These are phyloP conservation scores for Mythimna lalbum DNA, from an alignment of 2,888 invertebrate genomes.

Conservation along the genomic window DNA sequence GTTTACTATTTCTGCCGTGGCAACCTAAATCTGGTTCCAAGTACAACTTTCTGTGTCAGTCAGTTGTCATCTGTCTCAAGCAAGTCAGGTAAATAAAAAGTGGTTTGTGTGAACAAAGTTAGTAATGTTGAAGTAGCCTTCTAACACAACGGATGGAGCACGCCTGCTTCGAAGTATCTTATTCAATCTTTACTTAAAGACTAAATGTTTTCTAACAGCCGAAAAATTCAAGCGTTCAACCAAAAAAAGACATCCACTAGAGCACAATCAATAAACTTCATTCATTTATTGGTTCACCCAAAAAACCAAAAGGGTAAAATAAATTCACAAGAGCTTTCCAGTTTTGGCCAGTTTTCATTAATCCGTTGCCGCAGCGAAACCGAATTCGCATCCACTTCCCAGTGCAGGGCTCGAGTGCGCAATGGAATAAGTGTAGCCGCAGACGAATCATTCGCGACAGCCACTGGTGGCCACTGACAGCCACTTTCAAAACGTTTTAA, in stretches of 20 bases:
- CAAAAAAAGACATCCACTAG: neutral
- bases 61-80: too few relatives aligned
- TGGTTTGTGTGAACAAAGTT: too few relatives aligned
- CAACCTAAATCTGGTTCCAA: too few relatives aligned
- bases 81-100: too few relatives aligned
- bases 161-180: neutral
- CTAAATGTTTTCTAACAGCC: neutral
- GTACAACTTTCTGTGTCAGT: too few relatives aligned
- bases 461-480: neutral
- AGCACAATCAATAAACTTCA: slow-evolving; percentile 12
- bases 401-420: slow-evolving; percentile 6
- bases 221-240: neutral
- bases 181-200: neutral
- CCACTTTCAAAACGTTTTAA: too few relatives aligned
- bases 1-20: too few relatives aligned
- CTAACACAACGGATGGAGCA: too few relatives aligned
- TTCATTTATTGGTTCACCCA: slow-evolving; percentile 7
- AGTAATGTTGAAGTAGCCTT: too few relatives aligned
- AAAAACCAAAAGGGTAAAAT: slow-evolving; percentile 12
- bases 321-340: slow-evolving; percentile 15
- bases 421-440: neutral
- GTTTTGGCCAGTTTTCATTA: slow-evolving; percentile 43
- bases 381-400: slow-evolving; percentile 5
- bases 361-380: slow-evolving; percentile 38
- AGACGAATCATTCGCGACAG: neutral